Evolutionary conservation across 2,888 invertebrate genomes (phyloP), one percentile per base, ranked within the genome.

Genomic region (Monochamus alternatus): DNA sequence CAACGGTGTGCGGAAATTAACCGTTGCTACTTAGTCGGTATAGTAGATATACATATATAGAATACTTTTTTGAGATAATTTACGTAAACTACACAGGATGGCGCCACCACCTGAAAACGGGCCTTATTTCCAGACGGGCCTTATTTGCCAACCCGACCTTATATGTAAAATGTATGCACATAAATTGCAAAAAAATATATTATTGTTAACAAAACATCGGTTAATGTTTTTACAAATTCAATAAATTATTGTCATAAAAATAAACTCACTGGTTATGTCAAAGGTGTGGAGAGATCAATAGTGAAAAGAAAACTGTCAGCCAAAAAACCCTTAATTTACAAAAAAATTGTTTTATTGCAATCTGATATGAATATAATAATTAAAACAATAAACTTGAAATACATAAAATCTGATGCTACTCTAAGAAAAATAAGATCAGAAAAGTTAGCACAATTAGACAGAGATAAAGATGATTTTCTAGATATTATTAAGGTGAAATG

Each of bases 341-440:
- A 70, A 65, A 75, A 63, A 22, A 3, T 10, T 8, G 22, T 8
- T 38, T 31, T 44, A 14, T 62, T 75, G 52, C 44, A 64, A 58
- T 4, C 32, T 9, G 31, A 69, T 55, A 55, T 10, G 22, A n/a
- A 38, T 5, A 31, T 32, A 51, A n/a, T 14, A 55, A n/a, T 3
- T n/a, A 31, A 38, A 43, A 31, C 8, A n/a, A 51, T 43, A 47
- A 74, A 77, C 68, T 67, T 75, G 12, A 70, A 75, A 63, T 30
- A 3, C 3, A 75, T 79, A 0, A 77, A 75, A 14, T 77, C 77
- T 22, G 79, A 75, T 55, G 9, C 14, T 47, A 62, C 58, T 9
- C 14, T 74, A 1, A 68, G 74, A 65, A 75, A 73, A 67, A 74
- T 77, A 14, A 73, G 64, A 71, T 74, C 72, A 1, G 77, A 79